A percentile compares a stretch with the other conserved stretches of the same genome.
Evolutionary conservation across 2,797 vertebrate genomes (phyloP).

Genomic region (Poecilia velifera): DNA sequence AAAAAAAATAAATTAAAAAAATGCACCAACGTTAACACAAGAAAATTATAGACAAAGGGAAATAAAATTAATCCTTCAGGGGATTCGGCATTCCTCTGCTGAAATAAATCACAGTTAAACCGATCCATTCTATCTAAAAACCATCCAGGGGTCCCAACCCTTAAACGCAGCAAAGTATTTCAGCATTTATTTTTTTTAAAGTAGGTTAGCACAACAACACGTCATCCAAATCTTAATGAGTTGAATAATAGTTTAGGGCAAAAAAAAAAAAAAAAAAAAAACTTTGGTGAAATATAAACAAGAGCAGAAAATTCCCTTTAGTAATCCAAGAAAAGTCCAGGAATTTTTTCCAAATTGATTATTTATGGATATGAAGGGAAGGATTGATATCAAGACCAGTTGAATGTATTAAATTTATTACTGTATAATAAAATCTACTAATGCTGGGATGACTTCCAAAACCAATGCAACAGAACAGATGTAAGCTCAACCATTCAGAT

Average conservation of each 20-base stretch:
- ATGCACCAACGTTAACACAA: conserved; percentile 58
- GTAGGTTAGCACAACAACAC: conserved; percentile 41
- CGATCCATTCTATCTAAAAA: conserved; percentile 38
- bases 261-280: neutral
- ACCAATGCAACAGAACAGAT: neutral
- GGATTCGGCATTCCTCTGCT: conserved; percentile 49
- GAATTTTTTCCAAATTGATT: conserved; percentile 45
- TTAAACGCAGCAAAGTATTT: conserved; percentile 9
- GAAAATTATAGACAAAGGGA: conserved; percentile 53
- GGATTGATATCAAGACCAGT: conserved; percentile 42
- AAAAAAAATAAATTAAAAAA: conserved; percentile 67
- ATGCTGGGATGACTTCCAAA: conserved; percentile 16
- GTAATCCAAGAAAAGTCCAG: conserved; percentile 45
- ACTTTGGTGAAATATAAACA: conserved; percentile 13
- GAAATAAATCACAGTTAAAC: conserved; percentile 58
- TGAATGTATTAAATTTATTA: conserved; percentile 25
- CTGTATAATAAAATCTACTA: conserved; percentile 21
- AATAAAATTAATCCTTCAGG: conserved; percentile 50
- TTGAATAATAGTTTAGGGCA: conserved; percentile 33
- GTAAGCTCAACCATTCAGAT: neutral
- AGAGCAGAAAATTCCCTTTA: conserved; percentile 28
- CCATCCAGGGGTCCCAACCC: conserved; percentile 10
- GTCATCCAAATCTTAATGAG: neutral
- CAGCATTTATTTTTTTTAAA: conserved; percentile 32
- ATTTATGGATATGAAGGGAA: neutral